Evolutionary conservation across 2,888 invertebrate species (phyloP).

Genomic region (Subacronicta megacephala): DNA sequence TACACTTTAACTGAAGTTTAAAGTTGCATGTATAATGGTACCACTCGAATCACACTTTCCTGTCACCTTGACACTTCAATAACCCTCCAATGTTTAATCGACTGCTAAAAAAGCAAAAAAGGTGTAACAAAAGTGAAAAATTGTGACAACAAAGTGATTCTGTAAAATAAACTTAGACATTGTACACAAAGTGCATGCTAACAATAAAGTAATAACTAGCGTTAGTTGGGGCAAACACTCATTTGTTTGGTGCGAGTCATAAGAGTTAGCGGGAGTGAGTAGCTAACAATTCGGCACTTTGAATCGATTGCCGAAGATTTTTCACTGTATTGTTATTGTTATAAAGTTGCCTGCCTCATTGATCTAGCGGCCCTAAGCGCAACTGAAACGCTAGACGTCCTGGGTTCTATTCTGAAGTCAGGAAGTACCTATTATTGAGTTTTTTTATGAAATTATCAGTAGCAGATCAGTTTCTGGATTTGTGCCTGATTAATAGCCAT

Average conservation of each 20-base stretch:
- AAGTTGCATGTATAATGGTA: constrained; percentile 14
- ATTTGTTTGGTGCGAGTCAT: constrained; percentile 57
- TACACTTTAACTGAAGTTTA: neutral
- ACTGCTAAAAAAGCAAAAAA: constrained; percentile 18
- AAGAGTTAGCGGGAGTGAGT: constrained; percentile 54
- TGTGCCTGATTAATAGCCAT: too few species aligned
- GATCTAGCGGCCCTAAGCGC: too few species aligned
- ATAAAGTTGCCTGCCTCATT: too few species aligned
- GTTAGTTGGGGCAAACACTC: constrained; percentile 72
- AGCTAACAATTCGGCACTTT: too few species aligned
- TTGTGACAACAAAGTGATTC: constrained; percentile 42
- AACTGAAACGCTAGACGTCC: too few species aligned
- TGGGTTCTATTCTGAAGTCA: too few species aligned
- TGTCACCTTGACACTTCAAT: constrained; percentile 9
- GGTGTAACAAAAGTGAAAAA: constrained; percentile 43
- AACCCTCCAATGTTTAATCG: constrained; percentile 23
- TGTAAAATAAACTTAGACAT: constrained; percentile 62
- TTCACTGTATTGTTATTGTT: too few species aligned
- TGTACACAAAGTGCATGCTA: constrained; percentile 73
- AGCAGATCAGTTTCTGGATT: too few species aligned
- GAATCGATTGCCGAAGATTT: too few species aligned
- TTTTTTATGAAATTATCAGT: too few species aligned
- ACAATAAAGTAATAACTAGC: constrained; percentile 79
- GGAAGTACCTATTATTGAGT: too few species aligned
- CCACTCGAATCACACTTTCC: constrained; percentile 1